These are phyloP conservation scores for Drosophila paranaensis DNA, from an alignment of 2,888 invertebrate species.

Conservation along the genomic window DNA sequence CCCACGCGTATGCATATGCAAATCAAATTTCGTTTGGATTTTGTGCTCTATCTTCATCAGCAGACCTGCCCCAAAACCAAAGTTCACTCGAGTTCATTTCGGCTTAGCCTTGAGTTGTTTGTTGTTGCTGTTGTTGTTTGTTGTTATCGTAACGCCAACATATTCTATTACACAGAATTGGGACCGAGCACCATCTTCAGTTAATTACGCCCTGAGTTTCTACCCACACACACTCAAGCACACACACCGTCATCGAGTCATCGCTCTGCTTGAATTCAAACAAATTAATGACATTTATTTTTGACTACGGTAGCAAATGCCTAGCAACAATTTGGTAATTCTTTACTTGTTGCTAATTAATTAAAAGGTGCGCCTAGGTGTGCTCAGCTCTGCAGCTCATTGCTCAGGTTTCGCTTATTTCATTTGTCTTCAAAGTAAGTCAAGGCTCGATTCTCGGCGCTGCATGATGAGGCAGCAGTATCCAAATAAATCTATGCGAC, in stretches of 20 bases:
- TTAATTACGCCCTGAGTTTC: slow-evolving; percentile 50
- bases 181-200: slow-evolving; percentile 55
- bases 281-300: slow-evolving; percentile 47
- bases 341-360: slow-evolving; percentile 62
- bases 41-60: slow-evolving; percentile 35
- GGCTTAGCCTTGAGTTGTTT: slow-evolving; percentile 46
- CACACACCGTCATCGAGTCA: slow-evolving; percentile 18
- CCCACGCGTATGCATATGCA: slow-evolving; percentile 38
- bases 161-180: slow-evolving; percentile 30
- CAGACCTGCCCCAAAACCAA: slow-evolving; percentile 36
- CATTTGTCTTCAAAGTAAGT: not conserved
- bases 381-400: too few species aligned
- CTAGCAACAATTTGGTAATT: slow-evolving; percentile 28
- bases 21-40: slow-evolving; percentile 22
- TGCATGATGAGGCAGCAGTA: not conserved
- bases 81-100: slow-evolving; percentile 58
- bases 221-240: slow-evolving; percentile 5
- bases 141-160: slow-evolving; percentile 11
- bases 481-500: not conserved
- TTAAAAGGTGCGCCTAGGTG: slow-evolving; percentile 61
- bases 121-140: slow-evolving; percentile 3
- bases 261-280: slow-evolving; percentile 19
- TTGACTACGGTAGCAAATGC: slow-evolving; percentile 32
- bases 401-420: slow-evolving; percentile 25
- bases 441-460: not conserved